Evolutionary conservation across 2,797 vertebrate species (phyloP).

Genomic region (Chiroxiphia lanceolata): DNA sequence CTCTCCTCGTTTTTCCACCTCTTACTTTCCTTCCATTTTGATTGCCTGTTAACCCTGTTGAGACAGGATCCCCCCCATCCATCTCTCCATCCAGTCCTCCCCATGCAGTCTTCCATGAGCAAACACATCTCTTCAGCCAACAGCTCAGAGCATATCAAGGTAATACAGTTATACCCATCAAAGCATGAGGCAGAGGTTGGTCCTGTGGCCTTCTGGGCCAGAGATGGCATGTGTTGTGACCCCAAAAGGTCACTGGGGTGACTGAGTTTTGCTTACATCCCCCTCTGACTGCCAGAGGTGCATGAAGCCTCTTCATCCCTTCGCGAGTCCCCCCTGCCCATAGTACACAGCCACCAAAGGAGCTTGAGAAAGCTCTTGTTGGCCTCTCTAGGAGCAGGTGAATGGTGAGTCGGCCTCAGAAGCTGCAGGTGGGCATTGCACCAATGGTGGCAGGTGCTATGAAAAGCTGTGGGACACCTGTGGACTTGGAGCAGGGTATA

Average conservation of each 20-base stretch:
- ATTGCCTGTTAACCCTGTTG: not conserved
- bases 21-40: not conserved
- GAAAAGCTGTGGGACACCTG: not conserved
- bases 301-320: not conserved
- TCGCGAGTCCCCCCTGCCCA: not conserved
- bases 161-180: not conserved
- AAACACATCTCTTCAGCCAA: not conserved
- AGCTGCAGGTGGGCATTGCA: not conserved
- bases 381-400: not conserved
- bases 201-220: not conserved
- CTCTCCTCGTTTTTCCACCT: not conserved
- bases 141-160: not conserved
- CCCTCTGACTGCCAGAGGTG: accelerated
- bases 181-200: not conserved
- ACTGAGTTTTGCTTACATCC: not conserved
- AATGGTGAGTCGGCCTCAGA: not conserved
- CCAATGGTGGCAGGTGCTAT: not conserved
- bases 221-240: not conserved
- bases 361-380: not conserved
- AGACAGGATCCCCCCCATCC: not conserved
- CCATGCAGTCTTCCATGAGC: not conserved
- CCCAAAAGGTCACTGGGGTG: not conserved
- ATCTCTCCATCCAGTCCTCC: not conserved
- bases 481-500: not conserved
- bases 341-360: not conserved